Evolutionary conservation across 2,888 invertebrate species (phyloP).

Genomic region (Amorpha juglandis): DNA sequence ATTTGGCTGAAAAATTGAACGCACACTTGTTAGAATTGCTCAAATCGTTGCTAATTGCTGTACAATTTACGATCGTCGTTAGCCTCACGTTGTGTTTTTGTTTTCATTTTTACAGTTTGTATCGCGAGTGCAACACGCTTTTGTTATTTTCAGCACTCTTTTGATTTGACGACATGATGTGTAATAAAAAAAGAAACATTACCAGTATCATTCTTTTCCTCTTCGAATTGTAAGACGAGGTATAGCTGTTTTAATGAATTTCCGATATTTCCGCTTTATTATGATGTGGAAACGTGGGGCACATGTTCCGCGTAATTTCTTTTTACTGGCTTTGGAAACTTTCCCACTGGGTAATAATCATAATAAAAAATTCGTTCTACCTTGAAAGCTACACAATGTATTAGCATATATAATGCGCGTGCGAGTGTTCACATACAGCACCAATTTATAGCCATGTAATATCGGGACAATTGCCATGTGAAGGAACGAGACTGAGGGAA

Average conservation of each 20-base stretch:
- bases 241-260: conserved; percentile 34
- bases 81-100: conserved; percentile 5
- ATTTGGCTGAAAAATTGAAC: conserved; percentile 50
- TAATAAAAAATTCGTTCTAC: conserved; percentile 57
- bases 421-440: conserved; percentile 40
- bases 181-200: neutral
- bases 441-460: conserved; percentile 75
- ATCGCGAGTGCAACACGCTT: neutral
- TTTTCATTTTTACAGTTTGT: conserved; percentile 1
- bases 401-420: conserved; percentile 58
- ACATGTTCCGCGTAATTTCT: conserved; percentile 37
- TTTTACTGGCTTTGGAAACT: conserved; percentile 38
- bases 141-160: neutral
- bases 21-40: conserved; percentile 45
- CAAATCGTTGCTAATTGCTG: conserved; percentile 49
- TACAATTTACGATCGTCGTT: conserved; percentile 43
- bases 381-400: conserved; percentile 53
- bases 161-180: neutral
- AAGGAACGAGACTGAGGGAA: conserved; percentile 66
- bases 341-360: conserved; percentile 47
- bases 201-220: neutral
- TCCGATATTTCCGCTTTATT: conserved; percentile 37
- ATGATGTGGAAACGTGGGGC: conserved; percentile 35
- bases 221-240: neutral
- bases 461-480: conserved; percentile 72